These are phyloP conservation scores for Neoaliturus tenellus DNA, from an alignment of 2,888 invertebrate genomes.

Conservation along the genomic window DNA sequence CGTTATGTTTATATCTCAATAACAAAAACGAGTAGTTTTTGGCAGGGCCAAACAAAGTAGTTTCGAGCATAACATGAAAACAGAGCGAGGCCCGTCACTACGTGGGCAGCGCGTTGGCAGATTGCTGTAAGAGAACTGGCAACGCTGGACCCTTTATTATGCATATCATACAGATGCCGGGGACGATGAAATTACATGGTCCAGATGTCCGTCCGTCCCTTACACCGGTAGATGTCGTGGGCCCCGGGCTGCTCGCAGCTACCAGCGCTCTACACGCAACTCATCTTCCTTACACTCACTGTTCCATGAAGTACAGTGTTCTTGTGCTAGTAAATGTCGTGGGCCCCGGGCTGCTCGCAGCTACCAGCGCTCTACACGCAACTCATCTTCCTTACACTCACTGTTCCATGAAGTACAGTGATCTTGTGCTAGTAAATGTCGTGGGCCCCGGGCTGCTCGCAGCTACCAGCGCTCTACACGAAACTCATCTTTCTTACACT, in stretches of 20 bases:
- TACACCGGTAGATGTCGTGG: slow-evolving; percentile 24
- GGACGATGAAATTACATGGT: slow-evolving; percentile 57
- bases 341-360: slow-evolving; percentile 2
- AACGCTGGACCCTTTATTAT: slow-evolving; percentile 56
- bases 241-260: slow-evolving; percentile 26
- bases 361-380: slow-evolving; percentile 13
- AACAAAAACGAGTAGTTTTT: too few species aligned
- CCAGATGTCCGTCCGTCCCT: slow-evolving; percentile 53
- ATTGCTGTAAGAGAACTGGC: slow-evolving; percentile 36
- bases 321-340: slow-evolving; percentile 3
- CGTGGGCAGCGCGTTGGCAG: slow-evolving; percentile 52
- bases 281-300: slow-evolving; percentile 21
- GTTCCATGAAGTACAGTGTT: slow-evolving; percentile 14
- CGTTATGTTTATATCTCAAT: too few species aligned
- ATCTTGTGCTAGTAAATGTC: not conserved
- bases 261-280: slow-evolving; percentile 22
- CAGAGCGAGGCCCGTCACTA: not conserved
- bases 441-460: not conserved
- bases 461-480: not conserved
- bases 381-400: not conserved
- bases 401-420: slow-evolving; percentile 8
- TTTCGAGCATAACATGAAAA: too few species aligned
- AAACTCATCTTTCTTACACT: not conserved
- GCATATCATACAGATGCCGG: slow-evolving; percentile 58
- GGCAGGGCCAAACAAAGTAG: too few species aligned